phyloP scores from a whole-genome alignment of 2,888 invertebrate genomes.

The Nomada hirtipes region DNA sequence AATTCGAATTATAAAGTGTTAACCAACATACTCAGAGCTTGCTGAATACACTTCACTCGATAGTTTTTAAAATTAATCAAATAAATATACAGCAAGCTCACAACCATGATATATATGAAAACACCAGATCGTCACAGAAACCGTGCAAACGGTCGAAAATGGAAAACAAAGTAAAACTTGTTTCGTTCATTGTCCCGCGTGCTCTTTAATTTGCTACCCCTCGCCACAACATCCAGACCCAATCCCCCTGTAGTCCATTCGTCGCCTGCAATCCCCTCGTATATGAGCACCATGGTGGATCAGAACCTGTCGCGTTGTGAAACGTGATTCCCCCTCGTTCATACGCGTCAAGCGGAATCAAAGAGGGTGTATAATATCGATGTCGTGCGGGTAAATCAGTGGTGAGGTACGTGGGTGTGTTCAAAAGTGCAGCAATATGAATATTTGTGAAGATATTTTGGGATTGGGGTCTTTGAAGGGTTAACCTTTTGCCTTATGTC shows the following conservation, averaged over 20 bases:
- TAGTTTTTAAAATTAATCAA: too few relatives aligned
- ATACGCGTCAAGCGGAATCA: slow-evolving; percentile 43
- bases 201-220: slow-evolving; percentile 51
- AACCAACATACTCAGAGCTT: too few relatives aligned
- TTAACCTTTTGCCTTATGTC: too few relatives aligned
- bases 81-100: too few relatives aligned
- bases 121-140: slow-evolving; percentile 37
- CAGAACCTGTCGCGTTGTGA: slow-evolving; percentile 54
- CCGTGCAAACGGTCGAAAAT: slow-evolving; percentile 36
- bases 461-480: background rate
- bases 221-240: background rate
- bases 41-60: too few relatives aligned
- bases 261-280: slow-evolving; percentile 7
- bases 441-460: background rate
- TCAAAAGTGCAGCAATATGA: slow-evolving; percentile 59
- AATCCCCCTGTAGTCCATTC: slow-evolving; percentile 27
- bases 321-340: slow-evolving; percentile 60
- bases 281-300: slow-evolving; percentile 32
- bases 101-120: background rate
- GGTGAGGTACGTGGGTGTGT: background rate
- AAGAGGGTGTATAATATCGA: slow-evolving; percentile 27
- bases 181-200: slow-evolving; percentile 50
- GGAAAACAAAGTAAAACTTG: slow-evolving; percentile 50
- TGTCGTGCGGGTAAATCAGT: slow-evolving; percentile 45
- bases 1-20: too few relatives aligned